Evolutionary conservation across 2,888 invertebrate species (phyloP), one percentile per base, ranked within the genome.

Genomic region (Fragum sueziense): DNA sequence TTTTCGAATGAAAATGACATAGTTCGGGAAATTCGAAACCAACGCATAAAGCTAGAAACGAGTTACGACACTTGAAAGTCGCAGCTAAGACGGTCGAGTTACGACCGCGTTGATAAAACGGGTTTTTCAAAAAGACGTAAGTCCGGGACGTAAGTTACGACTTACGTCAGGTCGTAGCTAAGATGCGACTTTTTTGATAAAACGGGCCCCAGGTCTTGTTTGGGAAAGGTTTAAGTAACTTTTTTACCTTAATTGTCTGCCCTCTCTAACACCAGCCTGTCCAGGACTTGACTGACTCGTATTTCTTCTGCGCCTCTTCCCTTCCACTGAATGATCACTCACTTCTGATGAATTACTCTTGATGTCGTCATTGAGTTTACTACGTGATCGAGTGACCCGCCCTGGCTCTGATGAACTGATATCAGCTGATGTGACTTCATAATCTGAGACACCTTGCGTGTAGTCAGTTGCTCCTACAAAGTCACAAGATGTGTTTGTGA

Each of bases 281-380:
- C 59, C 78, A n/a, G 67, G 37, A 27, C 71, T 74, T 29, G 82
- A 79, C 51, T 80, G 80, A 33, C 84, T 80, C 1, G 65, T 41
- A 37, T 74, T 77, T 22, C 83, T 68, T 70, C 79, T 75, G n/a
- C 83, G 33, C 41, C 79, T 84, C 14, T 69, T 62, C 4, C 78
- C 80, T n/a, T 62, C 29, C 2, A 69, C 67, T 31, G 83, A 80
- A 20, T 69, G 41, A 11, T 83, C 80, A 25, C 83, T 80, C 17
- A 72, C 29, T 52, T 72, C 78, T 25, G 79, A 71, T n/a, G 85
- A 81, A 22, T 75, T 80, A 31, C 84, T 84, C 57, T 74, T 79
- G 20, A 74, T 76, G 52, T 86, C 87, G 4, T 85, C 85, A 22
- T 72, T 82, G 20, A 68, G 37, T 69, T 83, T 87, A 29, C 78